These are phyloP conservation scores for Ophion ellenae DNA, from an alignment of 2,888 invertebrate genomes.

Conservation along the genomic window DNA sequence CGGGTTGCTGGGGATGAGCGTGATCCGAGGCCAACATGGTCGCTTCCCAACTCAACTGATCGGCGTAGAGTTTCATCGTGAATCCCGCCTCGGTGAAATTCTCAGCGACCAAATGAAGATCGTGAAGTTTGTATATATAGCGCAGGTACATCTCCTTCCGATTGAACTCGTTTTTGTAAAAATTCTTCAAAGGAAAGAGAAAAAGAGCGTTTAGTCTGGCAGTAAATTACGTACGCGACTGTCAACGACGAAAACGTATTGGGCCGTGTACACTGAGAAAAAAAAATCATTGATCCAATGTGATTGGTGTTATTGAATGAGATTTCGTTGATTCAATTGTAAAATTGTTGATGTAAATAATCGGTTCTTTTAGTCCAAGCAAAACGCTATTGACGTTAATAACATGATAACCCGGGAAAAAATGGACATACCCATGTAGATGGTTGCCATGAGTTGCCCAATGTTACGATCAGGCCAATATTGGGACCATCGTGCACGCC, in stretches of 20 bases:
- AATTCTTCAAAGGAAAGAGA: slow-evolving; percentile 87
- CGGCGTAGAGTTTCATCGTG: slow-evolving; percentile 96
- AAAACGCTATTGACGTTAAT: too few species aligned
- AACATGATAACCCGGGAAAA: too few species aligned
- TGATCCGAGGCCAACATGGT: slow-evolving; percentile 88
- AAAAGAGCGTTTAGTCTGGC: not conserved
- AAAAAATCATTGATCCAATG: too few species aligned
- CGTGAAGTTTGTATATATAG: slow-evolving; percentile 97
- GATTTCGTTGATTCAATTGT: too few species aligned
- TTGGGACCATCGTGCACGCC: too few species aligned
- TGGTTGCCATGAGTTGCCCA: too few species aligned
- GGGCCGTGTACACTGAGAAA: too few species aligned
- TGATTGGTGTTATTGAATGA: too few species aligned
- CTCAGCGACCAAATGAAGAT: slow-evolving; percentile 95
- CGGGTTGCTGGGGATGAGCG: slow-evolving; percentile 90
- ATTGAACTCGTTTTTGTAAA: slow-evolving; percentile 98
- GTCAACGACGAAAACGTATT: not conserved
- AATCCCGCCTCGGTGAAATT: slow-evolving; percentile 98
- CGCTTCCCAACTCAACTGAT: slow-evolving; percentile 93
- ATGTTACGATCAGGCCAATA: too few species aligned
- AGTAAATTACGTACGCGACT: not conserved
- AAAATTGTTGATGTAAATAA: too few species aligned
- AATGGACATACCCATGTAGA: too few species aligned
- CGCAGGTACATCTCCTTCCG: slow-evolving; percentile 97
- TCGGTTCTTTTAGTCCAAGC: too few species aligned